These are phyloP conservation scores for Antennarius maculatus DNA, from an alignment of 2,797 vertebrate genomes.

Conservation along the genomic window DNA sequence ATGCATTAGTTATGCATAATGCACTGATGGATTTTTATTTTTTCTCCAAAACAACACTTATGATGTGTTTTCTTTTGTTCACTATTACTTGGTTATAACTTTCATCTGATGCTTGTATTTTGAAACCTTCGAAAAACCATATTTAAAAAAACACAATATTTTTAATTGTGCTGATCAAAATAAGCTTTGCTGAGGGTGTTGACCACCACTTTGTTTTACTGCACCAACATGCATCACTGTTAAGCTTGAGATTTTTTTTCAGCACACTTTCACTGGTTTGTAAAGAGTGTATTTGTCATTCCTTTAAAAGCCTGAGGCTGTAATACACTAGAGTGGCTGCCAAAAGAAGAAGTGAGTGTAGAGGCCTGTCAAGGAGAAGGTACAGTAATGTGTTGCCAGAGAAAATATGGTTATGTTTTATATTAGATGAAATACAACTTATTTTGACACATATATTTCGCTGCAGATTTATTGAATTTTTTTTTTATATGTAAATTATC, in stretches of 20 bases:
- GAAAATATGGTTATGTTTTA: slow-evolving; percentile 39
- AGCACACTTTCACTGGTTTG: slow-evolving; percentile 53
- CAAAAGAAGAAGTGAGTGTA: slow-evolving; percentile 42
- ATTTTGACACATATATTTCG: slow-evolving; percentile 20
- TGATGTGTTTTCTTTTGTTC: slow-evolving; percentile 30
- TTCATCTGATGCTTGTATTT: slow-evolving; percentile 25
- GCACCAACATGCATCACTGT: slow-evolving; percentile 40
- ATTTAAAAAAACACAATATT: neutral
- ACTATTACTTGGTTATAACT: slow-evolving; percentile 27
- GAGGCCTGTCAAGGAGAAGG: slow-evolving; percentile 31
- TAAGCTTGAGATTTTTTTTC: slow-evolving; percentile 55
- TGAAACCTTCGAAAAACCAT: slow-evolving; percentile 14
- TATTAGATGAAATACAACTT: slow-evolving; percentile 35
- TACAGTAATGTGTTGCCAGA: slow-evolving; percentile 44
- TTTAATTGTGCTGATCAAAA: slow-evolving; percentile 21
- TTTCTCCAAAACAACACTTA: slow-evolving; percentile 66
- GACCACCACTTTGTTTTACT: slow-evolving; percentile 37
- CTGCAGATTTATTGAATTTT: neutral
- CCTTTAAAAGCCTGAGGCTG: slow-evolving; percentile 66
- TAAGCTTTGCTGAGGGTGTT: slow-evolving; percentile 18
- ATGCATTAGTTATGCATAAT: slow-evolving; percentile 89
- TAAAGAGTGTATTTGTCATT: slow-evolving; percentile 68
- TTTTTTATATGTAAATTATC: neutral
- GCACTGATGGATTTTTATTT: slow-evolving; percentile 79
- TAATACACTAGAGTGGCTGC: slow-evolving; percentile 50